phyloP scores from a whole-genome alignment of 1,140 invertebrate species.

The Mamestra configurata region DNA sequence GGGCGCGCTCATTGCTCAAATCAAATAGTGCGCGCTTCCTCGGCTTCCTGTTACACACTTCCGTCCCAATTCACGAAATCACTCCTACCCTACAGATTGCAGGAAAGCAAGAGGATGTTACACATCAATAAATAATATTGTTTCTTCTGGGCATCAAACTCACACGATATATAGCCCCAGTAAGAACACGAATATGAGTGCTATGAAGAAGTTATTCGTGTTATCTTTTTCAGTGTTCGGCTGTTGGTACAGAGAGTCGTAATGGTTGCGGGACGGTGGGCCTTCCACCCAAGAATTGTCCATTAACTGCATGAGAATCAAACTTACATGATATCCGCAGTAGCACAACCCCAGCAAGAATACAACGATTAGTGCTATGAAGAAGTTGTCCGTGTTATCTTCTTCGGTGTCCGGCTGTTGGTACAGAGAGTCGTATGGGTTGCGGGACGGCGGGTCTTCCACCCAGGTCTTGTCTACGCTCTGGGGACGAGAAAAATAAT shows the following conservation, averaged over 20 bases:
- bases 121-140: no score
- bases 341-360: conserved; percentile 90
- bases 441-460: conserved; percentile 92
- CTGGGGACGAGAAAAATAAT: conserved; percentile 72
- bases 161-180: conserved; percentile 88
- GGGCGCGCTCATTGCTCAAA: no score
- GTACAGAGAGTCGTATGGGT: conserved; percentile 92
- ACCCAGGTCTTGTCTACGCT: conserved; percentile 93
- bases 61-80: no score
- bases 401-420: conserved; percentile 92
- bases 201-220: conserved; percentile 92
- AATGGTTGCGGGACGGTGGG: conserved; percentile 91
- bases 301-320: conserved; percentile 89
- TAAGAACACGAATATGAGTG: conserved; percentile 91
- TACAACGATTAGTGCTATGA: conserved; percentile 91
- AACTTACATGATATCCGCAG: conserved; percentile 78
- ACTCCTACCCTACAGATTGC: no score
- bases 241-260: conserved; percentile 92
- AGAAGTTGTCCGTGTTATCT: conserved; percentile 92
- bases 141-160: no score
- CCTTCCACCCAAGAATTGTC: conserved; percentile 94
- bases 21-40: no score
- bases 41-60: no score
- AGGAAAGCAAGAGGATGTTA: no score
- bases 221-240: conserved; percentile 93